Base-by-base conservation (phyloP, 1,140 invertebrate genomes). In the Macrobrachium nipponense region DNA sequence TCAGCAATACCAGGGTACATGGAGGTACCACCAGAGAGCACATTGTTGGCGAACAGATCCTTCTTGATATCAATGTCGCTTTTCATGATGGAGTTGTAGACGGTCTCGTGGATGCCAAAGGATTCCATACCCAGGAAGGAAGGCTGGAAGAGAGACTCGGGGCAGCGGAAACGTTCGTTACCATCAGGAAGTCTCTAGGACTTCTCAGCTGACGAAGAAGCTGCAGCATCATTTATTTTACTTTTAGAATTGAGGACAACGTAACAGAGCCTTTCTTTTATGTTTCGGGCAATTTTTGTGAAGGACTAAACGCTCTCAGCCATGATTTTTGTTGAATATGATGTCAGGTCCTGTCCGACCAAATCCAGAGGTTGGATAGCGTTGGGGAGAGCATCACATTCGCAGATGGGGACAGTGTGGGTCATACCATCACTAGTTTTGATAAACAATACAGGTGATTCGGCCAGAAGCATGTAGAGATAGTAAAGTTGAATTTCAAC, bases 401-500 rank as follows among this genome's bases (percentile, higher is more conserved):
- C 96, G 91, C 97, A 98, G 92, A 97, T 97, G 89, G 97, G 97
- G 60, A 98, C 97, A 78, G 96, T 97, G 93, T 98, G 97, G 44
- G 96, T 96, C 75, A 98, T 97, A 94, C 97, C 97, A 89, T 97
- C 97, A 89, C 97, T 96, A 77, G 95, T 96, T 91, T 97, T 96
- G 86, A 97, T 2, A 92, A 15, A 98, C 96, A 90, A 98, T 96
- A 94, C 97, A 97, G 89, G 97, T 98, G 91, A 96, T 98, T 94
- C 97, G 95, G 93, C 97, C 97, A 91, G 96, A 97, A 89, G 96
- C 96, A 91, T 98, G 98, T 89, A 98, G 92, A 27, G 96, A 97
- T 78, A 98, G 94, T 70, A 98, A 96, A 89, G 96, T 96, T 97
- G 96, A 91, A 97, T 97, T 86, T 95, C 96, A 11, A 98, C 96